Conservation (phyloP, 1,140 invertebrate species). For the Bombus affinis region DNA sequence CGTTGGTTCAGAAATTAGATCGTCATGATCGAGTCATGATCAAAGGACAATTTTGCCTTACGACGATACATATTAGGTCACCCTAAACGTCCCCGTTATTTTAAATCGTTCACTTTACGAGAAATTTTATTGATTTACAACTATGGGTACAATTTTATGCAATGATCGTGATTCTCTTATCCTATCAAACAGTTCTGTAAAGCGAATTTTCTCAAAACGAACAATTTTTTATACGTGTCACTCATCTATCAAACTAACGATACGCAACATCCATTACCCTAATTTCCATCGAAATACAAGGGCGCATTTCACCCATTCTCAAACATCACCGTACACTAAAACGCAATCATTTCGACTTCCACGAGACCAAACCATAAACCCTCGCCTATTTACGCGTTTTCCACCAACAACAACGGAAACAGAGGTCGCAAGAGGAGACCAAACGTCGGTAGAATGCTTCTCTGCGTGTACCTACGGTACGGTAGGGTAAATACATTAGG, state of each 20-base stretch:
- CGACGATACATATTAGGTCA: not conserved
- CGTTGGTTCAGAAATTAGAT: not conserved
- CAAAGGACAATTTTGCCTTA: not conserved
- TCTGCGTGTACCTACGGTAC: conserved; percentile 17
- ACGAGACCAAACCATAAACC: not conserved
- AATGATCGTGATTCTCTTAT: no score
- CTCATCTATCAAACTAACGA: not conserved
- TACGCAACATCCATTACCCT: no score
- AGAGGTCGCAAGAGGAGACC: not conserved
- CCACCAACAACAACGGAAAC: not conserved
- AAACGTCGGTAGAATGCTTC: not conserved
- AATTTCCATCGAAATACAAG: not conserved
- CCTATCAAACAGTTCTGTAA: no score
- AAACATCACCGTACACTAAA: not conserved
- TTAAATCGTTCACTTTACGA: not conserved
- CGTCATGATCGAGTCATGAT: not conserved
- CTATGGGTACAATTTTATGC: not conserved
- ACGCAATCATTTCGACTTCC: not conserved
- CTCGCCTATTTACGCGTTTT: not conserved
- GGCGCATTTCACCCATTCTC: not conserved
- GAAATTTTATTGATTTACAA: not conserved
- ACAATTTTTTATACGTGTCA: no score
- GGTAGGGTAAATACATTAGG: conserved; percentile 62
- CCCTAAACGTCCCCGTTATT: not conserved
- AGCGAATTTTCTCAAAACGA: no score